phyloP scores from a whole-genome alignment of 2,888 invertebrate genomes.

The Lasioglossum marginatum region DNA sequence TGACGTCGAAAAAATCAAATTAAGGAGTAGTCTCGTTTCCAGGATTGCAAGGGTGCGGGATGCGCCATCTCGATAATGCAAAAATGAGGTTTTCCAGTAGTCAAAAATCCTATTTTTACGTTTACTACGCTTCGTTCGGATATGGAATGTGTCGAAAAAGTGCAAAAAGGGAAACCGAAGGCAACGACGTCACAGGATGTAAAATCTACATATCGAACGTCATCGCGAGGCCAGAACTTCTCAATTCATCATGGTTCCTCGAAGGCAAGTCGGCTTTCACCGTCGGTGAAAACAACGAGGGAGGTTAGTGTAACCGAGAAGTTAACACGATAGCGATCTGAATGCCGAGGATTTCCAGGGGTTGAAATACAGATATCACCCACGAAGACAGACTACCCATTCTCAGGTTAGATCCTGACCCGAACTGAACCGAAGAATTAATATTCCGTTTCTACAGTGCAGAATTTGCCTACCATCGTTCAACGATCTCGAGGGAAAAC shows the following conservation, averaged over 20 bases:
- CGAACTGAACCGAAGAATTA: conserved; percentile 70
- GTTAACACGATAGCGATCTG: conserved; percentile 77
- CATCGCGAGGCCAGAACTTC: conserved; percentile 33
- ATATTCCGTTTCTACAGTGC: conserved; percentile 74
- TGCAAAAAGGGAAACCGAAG: neutral
- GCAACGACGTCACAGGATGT: neutral
- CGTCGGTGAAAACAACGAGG: conserved; percentile 53
- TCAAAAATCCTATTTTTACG: no score
- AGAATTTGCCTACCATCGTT: conserved; percentile 70
- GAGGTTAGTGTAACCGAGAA: conserved; percentile 77
- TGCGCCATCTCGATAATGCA: no score
- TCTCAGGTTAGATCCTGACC: conserved; percentile 52
- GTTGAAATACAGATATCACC: conserved; percentile 80
- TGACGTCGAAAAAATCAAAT: no score
- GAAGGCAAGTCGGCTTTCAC: conserved; percentile 37
- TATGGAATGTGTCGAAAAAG: neutral
- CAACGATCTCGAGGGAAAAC: conserved; percentile 52
- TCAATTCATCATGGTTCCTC: conserved; percentile 41
- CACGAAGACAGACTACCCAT: conserved; percentile 76
- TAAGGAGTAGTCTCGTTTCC: no score
- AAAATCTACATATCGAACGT: conserved; percentile 46
- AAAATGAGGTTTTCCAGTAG: no score
- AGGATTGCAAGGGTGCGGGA: no score
- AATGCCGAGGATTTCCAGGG: conserved; percentile 68
- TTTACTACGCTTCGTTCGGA: neutral